phyloP scores from a whole-genome alignment of 2,888 invertebrate genomes.

The Chrysolina haemoptera region DNA sequence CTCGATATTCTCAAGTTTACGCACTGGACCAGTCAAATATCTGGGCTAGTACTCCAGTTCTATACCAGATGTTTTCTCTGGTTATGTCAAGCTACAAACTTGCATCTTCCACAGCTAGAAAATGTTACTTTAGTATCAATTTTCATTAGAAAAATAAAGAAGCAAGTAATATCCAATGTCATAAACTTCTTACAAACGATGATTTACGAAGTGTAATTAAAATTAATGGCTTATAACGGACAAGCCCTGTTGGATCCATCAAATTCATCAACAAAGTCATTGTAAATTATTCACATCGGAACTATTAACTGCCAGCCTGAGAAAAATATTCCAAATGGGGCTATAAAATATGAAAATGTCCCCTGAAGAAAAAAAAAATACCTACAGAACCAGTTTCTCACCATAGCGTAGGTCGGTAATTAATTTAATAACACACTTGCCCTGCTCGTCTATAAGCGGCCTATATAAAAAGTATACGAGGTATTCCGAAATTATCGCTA shows the following conservation, averaged over 20 bases:
- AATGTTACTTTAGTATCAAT: background rate
- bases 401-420: constrained; percentile 13
- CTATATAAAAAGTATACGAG: constrained; percentile 23
- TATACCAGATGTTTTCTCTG: no score
- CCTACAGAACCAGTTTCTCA: constrained; percentile 20
- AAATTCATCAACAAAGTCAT: constrained; percentile 20
- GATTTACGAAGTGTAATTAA: constrained; percentile 12
- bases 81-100: no score
- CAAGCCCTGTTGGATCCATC: constrained; percentile 12
- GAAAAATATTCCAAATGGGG: constrained; percentile 14
- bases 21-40: no score
- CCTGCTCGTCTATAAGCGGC: constrained; percentile 5
- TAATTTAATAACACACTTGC: constrained; percentile 30
- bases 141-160: background rate
- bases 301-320: constrained; percentile 7
- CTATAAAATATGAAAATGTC: constrained; percentile 20
- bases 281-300: constrained; percentile 10
- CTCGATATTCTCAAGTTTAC: no score
- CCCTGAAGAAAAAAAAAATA: constrained; percentile 15
- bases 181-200: background rate
- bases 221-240: constrained; percentile 14
- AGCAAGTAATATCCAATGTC: background rate
- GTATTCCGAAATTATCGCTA: constrained; percentile 28
- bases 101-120: background rate
- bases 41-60: no score